Evolutionary conservation across 2,113 vertebrate species (phyloP), one percentile per base, ranked within the genome.

Genomic region (Pheucticus melanocephalus): DNA sequence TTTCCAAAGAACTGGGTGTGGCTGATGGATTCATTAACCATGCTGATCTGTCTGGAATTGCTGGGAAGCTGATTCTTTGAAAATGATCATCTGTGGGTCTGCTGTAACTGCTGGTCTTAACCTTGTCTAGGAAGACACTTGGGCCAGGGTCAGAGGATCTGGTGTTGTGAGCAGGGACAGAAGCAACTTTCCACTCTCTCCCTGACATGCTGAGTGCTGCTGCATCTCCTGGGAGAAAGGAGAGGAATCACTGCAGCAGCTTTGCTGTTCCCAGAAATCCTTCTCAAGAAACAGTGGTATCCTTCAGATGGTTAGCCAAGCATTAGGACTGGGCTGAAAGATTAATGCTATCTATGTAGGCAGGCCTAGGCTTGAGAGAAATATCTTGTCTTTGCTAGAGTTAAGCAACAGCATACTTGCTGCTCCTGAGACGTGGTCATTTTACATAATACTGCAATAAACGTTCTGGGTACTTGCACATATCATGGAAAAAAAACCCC

Each of bases 1-100:
- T 98, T 75, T 93, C 98, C 92, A 82, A 59, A 78, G 95, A 92
- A 64, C 97, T 98, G 98, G 98, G 98, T 31, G 95, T 98, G 78
- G 81, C 88, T n/a, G 94, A 98, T 84, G 97, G 98, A 64, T 99
- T 99, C 95, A 42, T 83, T 90, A 63, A 91, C 27, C 37, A 35
- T 45, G 97, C 98, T 75, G 79, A 98, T 91, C 97, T 71, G 98
- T 90, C 97, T 72, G 98, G 97, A 75, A 98, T 98, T 94, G 90
- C 97, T 73, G 77, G 84, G 39, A 82, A 96, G 30, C 70, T 98
- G 63, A 98, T 98, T 91, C 98, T 75, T 98, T 98, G 48, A 64
- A 82, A 85, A 65, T 23, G 0, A 27, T 44, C 4, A 4, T 56
- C 61, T 71, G 8, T 35, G 42, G 8, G 5, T 59, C 16, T 59